Conservation (phyloP, 2,888 invertebrate species). For the Tholera decimalis region DNA sequence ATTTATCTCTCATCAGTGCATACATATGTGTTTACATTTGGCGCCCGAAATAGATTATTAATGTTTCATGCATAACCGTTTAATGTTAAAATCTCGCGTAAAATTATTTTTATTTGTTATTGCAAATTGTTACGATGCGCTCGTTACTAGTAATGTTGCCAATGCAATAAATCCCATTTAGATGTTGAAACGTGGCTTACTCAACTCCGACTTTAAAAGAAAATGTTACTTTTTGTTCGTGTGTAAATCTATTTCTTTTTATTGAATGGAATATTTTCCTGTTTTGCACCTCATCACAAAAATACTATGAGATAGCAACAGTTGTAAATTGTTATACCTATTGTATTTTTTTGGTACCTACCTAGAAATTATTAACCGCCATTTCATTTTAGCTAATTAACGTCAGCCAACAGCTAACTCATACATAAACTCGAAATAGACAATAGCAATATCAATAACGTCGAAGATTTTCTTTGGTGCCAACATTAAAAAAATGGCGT, state of each 20-base stretch:
- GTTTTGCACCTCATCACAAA: constrained; percentile 8
- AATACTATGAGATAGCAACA: neutral
- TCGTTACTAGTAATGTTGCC: constrained; percentile 1
- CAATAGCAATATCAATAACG: constrained; percentile 51
- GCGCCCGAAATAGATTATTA: constrained; percentile 51
- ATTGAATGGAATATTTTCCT: neutral
- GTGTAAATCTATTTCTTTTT: constrained; percentile 6
- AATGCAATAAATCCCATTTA: neutral
- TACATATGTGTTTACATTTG: constrained; percentile 60
- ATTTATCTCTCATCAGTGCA: constrained; percentile 56
- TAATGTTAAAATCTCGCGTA: constrained; percentile 8
- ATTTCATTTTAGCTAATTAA: constrained; percentile 32
- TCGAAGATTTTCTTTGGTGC: constrained; percentile 60
- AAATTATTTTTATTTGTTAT: constrained; percentile 1
- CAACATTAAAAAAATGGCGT: constrained; percentile 74
- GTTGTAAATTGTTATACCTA: neutral
- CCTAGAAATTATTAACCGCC: constrained; percentile 22
- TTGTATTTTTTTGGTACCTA: neutral
- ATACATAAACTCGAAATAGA: constrained; percentile 57
- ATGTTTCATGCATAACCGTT: constrained; percentile 21
- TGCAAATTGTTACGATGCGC: constrained; percentile 1
- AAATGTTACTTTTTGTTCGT: neutral
- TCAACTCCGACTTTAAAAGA: neutral
- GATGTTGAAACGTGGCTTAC: constrained; percentile 1
- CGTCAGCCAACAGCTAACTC: constrained; percentile 37